phyloP scores from a whole-genome alignment of 2,888 invertebrate genomes.

The Cataglyphis cursor region DNA sequence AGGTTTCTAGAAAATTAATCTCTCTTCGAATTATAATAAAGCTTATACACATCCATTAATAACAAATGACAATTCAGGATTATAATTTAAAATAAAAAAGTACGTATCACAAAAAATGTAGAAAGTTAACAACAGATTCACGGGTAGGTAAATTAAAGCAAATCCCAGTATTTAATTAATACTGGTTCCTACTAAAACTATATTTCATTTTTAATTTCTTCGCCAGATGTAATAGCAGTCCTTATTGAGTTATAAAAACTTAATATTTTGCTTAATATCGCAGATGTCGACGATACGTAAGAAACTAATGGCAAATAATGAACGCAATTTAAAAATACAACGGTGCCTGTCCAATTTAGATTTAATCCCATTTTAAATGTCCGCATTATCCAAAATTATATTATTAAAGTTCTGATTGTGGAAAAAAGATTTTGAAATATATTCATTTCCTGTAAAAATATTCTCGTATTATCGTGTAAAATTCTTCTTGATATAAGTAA shows the following conservation, averaged over 20 bases:
- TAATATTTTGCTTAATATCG: constrained; percentile 53
- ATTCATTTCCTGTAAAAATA: background rate
- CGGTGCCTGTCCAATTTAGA: constrained; percentile 14
- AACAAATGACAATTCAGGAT: background rate
- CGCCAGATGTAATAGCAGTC: constrained; percentile 43
- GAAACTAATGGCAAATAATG: constrained; percentile 54
- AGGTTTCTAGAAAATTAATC: constrained; percentile 5
- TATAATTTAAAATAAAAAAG: constrained; percentile 28
- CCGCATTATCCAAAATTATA: constrained; percentile 29
- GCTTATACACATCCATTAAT: background rate
- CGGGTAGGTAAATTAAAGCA: constrained; percentile 37
- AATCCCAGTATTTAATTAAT: constrained; percentile 44
- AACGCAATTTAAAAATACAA: constrained; percentile 44
- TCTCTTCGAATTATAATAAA: constrained; percentile 2
- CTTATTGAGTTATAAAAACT: constrained; percentile 51
- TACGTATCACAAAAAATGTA: constrained; percentile 32
- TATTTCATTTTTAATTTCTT: constrained; percentile 50
- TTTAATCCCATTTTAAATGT: constrained; percentile 42
- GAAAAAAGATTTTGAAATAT: constrained; percentile 1
- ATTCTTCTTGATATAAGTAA: background rate
- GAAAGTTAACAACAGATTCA: constrained; percentile 18
- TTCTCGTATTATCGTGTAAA: background rate
- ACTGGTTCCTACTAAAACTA: constrained; percentile 7
- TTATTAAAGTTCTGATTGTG: constrained; percentile 27
- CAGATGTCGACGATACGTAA: constrained; percentile 49